Base-by-base conservation (phyloP, 2,113 vertebrate genomes). In the Panthera tigris region DNA sequence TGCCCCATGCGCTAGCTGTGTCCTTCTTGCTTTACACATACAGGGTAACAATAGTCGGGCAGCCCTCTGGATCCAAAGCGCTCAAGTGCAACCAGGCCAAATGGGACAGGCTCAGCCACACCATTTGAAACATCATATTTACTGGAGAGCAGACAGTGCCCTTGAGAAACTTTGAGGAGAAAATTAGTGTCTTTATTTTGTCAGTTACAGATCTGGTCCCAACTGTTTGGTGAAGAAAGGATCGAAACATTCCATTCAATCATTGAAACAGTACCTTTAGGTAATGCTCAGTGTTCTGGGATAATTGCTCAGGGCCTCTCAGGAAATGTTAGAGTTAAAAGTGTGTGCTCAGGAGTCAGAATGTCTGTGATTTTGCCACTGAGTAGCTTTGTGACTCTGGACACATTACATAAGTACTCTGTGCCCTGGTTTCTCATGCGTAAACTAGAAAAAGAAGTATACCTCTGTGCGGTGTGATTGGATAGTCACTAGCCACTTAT, bases 101-200 rank as follows among this genome's bases (percentile, higher is more conserved):
- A 81, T 41, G n/a, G 23, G 87, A 23, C 13, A 1, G 23, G 68
- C 36, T 80, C 66, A 36, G 31, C 13, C 18, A n/a, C 14, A 16
- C 31, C n/a, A 39, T 85, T 89, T 66, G 66, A 88, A 95, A 89
- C 19, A 63, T 18, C 4, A 0, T 27, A 31, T 74, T 79, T 80
- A n/a, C 36, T 29, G 39, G 76, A 89, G 55, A 86, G 57, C 15
- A 52, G 78, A 65, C 13, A 31, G 12, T 2, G 48, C 31, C 41
- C 16, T 66, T 68, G 74, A 45, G 45, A 89, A 80, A 74, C 50
- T 84, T 76, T 52, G 69, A 85, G 39, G 86, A 95, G 79, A 86
- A 96, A 89, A 92, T 61, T 3, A 33, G 87, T 73, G 69, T 76
- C 84, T 96, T 96, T 91, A 69, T 87, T 94, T 95, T 92, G 87